phyloP scores from a whole-genome alignment of 2,113 vertebrate species.

The Pseudonaja textilis region DNA sequence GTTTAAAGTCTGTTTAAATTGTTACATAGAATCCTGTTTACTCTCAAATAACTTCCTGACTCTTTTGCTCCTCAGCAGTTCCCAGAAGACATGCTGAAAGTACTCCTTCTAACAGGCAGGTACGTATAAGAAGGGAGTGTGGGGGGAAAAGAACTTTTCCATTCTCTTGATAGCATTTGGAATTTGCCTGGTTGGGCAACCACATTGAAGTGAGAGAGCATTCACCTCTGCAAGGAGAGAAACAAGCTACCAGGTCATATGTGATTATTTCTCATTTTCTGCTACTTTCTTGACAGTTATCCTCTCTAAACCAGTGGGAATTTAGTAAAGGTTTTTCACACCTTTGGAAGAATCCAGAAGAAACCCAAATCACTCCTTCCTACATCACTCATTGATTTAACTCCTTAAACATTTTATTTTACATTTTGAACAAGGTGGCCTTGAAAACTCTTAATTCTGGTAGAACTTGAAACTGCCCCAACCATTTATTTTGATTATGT shows the following conservation, averaged over 20 bases:
- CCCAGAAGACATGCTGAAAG: conserved; percentile 81
- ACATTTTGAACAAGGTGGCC: conserved; percentile 38
- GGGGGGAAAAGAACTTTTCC: neutral
- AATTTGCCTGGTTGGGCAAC: neutral
- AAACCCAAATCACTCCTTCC: conserved; percentile 30
- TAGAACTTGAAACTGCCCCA: conserved; percentile 25
- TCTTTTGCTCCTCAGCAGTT: conserved; percentile 52
- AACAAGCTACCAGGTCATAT: neutral
- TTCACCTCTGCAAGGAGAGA: neutral
- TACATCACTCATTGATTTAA: conserved; percentile 54
- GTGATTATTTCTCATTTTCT: neutral
- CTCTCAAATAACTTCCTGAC: neutral
- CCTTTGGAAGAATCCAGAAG: conserved; percentile 42
- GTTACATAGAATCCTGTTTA: neutral
- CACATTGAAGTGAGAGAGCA: neutral
- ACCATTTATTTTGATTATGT: conserved; percentile 47
- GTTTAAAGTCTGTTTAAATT: neutral
- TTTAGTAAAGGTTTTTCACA: conserved; percentile 33
- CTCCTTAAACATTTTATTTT: conserved; percentile 39
- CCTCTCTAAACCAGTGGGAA: neutral
- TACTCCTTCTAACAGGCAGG: conserved; percentile 81
- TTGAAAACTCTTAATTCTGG: conserved; percentile 57
- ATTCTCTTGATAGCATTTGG: neutral
- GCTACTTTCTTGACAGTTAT: conserved; percentile 28
- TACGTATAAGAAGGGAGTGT: conserved; percentile 61